Conservation (phyloP, 53 echinoderm and acorn worm species). For the Astropecten irregularis region DNA sequence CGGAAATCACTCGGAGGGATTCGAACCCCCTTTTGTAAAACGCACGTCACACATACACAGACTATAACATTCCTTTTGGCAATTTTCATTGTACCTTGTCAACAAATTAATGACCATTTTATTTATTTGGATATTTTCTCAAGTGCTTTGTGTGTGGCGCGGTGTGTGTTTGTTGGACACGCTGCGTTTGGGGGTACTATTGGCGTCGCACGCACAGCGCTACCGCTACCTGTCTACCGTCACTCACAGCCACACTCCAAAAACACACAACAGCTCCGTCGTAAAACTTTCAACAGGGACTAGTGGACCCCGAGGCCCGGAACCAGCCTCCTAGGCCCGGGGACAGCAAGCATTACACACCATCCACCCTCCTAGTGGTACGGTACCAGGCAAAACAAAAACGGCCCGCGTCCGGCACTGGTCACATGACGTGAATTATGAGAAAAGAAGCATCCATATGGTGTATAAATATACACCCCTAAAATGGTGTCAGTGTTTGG, state of each 20-base stretch:
- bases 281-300: slow-evolving; percentile 45
- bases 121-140: background rate
- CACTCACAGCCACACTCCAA: slow-evolving; percentile 10
- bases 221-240: slow-evolving; percentile 13
- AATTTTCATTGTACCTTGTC: background rate
- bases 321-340: background rate
- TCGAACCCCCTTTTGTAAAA: no score
- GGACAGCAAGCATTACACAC: slow-evolving; percentile 26
- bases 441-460: background rate
- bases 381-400: background rate
- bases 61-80: no score
- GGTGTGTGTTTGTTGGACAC: no score
- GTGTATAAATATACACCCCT: background rate
- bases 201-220: background rate
- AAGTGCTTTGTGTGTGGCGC: background rate
- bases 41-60: no score
- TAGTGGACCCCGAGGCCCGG: slow-evolving; percentile 35
- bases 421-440: background rate
- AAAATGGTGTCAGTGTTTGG: background rate
- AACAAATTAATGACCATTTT: background rate
- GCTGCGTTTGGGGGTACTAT: background rate
- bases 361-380: background rate
- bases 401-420: slow-evolving; percentile 12
- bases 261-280: background rate
- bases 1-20: no score